Conservation (phyloP, 2,113 vertebrate genomes). For the Pardalotus punctatus region DNA sequence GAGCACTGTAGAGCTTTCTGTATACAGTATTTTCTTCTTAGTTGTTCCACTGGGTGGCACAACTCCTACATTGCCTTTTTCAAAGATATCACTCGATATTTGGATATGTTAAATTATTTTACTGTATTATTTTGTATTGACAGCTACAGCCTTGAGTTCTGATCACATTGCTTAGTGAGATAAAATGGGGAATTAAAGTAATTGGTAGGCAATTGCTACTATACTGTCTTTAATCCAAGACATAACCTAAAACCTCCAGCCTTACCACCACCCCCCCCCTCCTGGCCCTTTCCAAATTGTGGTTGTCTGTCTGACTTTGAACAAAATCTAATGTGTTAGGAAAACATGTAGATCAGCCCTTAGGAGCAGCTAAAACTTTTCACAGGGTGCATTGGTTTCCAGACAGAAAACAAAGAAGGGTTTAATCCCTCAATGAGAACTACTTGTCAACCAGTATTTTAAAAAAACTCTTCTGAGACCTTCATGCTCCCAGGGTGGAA, state of each 20-base stretch:
- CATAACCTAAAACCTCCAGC: not conserved
- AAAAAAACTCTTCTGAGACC: not conserved
- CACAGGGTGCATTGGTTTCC: not conserved
- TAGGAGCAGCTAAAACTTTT: not conserved
- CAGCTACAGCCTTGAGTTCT: not conserved
- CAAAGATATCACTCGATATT: constrained; percentile 6
- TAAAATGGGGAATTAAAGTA: not conserved
- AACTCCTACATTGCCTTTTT: constrained; percentile 34
- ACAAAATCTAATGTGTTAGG: not conserved
- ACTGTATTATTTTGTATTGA: not conserved
- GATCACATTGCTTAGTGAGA: not conserved
- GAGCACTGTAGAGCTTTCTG: not conserved
- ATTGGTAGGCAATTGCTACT: not conserved
- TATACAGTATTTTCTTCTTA: constrained; percentile 18
- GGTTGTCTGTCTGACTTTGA: not conserved
- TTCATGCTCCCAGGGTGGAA: not conserved
- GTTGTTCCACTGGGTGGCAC: constrained; percentile 62
- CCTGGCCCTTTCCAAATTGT: fast-evolving
- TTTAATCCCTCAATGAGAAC: not conserved
- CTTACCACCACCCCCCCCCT: fast-evolving
- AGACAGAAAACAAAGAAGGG: not conserved
- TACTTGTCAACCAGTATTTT: not conserved
- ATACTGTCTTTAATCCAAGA: not conserved
- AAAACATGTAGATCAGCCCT: not conserved
- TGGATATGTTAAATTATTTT: constrained; percentile 6